phyloP scores from a whole-genome alignment of 2,888 invertebrate genomes.

The Drosophila peninsularis region DNA sequence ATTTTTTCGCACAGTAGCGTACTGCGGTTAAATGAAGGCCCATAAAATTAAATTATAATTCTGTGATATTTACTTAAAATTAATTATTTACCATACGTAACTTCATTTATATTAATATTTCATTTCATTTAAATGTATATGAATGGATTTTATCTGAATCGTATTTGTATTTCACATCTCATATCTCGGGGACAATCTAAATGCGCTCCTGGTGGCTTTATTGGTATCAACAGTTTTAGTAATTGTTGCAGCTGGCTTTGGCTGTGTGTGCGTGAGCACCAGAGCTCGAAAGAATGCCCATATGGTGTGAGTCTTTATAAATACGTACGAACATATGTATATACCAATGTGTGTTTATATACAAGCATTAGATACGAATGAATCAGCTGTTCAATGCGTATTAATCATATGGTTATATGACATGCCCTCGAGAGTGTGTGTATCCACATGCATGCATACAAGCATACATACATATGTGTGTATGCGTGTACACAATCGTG shows the following conservation, averaged over 20 bases:
- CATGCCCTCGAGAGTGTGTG: slow-evolving; percentile 42
- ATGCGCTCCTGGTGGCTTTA: slow-evolving; percentile 51
- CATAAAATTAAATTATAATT: neutral
- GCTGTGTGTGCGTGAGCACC: slow-evolving; percentile 22
- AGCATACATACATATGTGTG: neutral
- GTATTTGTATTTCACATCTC: neutral
- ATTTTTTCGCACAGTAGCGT: slow-evolving; percentile 47
- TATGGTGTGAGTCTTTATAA: slow-evolving; percentile 33
- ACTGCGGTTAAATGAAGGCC: slow-evolving; percentile 29
- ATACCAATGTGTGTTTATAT: slow-evolving; percentile 23
- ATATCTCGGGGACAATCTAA: slow-evolving; percentile 8
- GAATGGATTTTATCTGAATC: neutral
- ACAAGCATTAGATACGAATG: slow-evolving; percentile 49
- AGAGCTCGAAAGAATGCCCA: slow-evolving; percentile 42
- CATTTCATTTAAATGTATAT: neutral
- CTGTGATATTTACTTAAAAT: neutral
- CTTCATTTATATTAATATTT: neutral
- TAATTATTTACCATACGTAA: neutral
- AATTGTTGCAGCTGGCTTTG: slow-evolving; percentile 58
- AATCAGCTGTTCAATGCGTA: slow-evolving; percentile 75
- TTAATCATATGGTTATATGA: slow-evolving; percentile 74
- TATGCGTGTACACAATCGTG: neutral
- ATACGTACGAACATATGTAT: slow-evolving; percentile 8
- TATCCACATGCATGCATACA: slow-evolving; percentile 13
- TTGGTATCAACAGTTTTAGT: slow-evolving; percentile 69